These are phyloP conservation scores for Drosophila ustulata DNA, from an alignment of 2,888 invertebrate genomes.

Conservation along the genomic window DNA sequence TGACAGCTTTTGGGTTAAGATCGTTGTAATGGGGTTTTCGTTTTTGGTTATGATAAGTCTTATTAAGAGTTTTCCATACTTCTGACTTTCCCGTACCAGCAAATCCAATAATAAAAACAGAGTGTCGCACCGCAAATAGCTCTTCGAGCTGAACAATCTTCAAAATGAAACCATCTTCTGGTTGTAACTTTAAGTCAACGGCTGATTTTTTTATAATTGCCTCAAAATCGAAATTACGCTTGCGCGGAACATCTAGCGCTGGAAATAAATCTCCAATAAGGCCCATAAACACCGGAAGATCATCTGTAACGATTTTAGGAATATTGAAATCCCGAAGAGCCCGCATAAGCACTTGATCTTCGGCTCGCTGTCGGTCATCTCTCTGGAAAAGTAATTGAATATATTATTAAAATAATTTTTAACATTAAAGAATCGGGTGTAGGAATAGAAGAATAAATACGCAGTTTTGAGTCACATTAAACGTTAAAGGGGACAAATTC, in stretches of 20 bases:
- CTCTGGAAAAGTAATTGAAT: constrained; percentile 84
- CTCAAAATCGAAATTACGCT: constrained; percentile 94
- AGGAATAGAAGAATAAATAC: too few species aligned
- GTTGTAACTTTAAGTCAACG: constrained; percentile 93
- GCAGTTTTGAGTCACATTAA: too few species aligned
- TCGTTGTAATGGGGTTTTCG: constrained; percentile 94
- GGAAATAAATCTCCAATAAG: constrained; percentile 97
- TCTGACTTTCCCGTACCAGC: constrained; percentile 97
- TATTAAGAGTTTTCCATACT: constrained; percentile 96
- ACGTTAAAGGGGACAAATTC: neutral
- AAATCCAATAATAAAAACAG: constrained; percentile 94
- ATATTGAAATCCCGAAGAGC: constrained; percentile 97
- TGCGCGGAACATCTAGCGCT: constrained; percentile 95
- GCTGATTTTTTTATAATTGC: constrained; percentile 91
- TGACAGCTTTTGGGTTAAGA: constrained; percentile 98
- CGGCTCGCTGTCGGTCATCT: constrained; percentile 90
- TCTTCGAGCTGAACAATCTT: constrained; percentile 97
- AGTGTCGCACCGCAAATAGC: constrained; percentile 96
- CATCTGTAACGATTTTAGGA: constrained; percentile 97
- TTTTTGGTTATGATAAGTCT: constrained; percentile 93
- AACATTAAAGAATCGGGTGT: too few species aligned
- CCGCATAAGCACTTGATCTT: constrained; percentile 97
- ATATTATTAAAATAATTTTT: too few species aligned
- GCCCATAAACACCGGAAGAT: constrained; percentile 96
- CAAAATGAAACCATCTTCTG: constrained; percentile 94